Evolutionary conservation across 2,797 vertebrate genomes (phyloP), one percentile per base, ranked within the genome.

Genomic region (Anguilla megastoma): DNA sequence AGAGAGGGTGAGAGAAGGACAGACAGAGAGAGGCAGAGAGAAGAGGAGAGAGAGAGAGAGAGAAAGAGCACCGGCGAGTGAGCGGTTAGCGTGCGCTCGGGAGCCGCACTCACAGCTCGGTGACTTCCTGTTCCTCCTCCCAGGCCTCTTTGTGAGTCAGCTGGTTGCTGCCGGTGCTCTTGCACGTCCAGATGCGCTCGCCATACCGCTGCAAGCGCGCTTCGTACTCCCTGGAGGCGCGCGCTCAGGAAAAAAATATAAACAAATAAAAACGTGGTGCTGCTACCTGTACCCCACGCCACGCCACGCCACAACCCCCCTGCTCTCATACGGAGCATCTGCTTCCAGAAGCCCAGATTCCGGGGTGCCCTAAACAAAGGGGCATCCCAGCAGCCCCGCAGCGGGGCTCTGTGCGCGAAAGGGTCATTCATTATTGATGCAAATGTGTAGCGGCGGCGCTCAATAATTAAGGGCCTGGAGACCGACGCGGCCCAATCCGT

Each of bases 81-180:
- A 71, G 66, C 96, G 99, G 98, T 12, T 16, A 6, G 76, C 18
- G 10, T 24, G 41, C n/a, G 45, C 79, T 48, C 1, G 21, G 79
- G 21, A 82, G n/a, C 0, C 10, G 79, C 45, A 82, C 79, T 98
- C 90, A 99, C 98, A 99, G 95, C 92, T 99, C 98, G 0, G 98
- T 97, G 79, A 99, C 99, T 95, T 99, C 99, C 95, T 99, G 98
- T 90, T 99, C 99, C 92, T 99, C 98, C 86, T 99, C 99, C 99
- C 99, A 99, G 87, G 99, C 98, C 90, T 99, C 99, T 90, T 97
- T 97, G 94, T 99, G 99, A 0, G 98, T 99, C 90, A 99, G 97
- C 93, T 99, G 98, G 92, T 93, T 97, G 95, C 98, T 99, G 91
- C 98, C 99, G 0, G 99, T 99, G 93, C 99, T 99, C 93, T 99